Evolutionary conservation across 2,113 vertebrate genomes (phyloP).

Genomic region (Gallinago media): DNA sequence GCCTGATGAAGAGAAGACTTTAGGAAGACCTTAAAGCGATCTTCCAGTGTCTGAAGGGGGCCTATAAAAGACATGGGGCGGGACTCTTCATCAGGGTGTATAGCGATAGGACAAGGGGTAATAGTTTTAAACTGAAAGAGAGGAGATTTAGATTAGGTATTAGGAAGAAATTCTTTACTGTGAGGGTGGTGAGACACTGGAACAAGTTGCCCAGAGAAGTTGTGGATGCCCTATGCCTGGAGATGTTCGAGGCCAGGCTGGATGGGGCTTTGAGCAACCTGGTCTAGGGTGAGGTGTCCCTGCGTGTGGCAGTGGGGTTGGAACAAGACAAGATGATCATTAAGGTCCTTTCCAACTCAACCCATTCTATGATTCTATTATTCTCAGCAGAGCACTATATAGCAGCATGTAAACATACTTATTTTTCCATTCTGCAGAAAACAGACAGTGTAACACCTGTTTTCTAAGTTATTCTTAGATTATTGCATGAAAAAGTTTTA

Average conservation of each 20-base stretch:
- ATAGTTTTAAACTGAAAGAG: neutral
- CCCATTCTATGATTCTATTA: neutral
- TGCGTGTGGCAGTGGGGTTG: neutral
- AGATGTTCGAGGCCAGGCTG: neutral
- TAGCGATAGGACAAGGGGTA: neutral
- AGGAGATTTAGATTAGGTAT: neutral
- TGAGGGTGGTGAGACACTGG: neutral
- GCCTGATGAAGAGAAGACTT: neutral
- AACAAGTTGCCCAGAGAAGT: neutral
- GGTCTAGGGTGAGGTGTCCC: neutral
- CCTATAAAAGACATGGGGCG: neutral
- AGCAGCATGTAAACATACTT: neutral
- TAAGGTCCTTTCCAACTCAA: neutral
- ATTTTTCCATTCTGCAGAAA: neutral
- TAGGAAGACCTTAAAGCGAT: neutral
- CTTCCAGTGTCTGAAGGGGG: neutral
- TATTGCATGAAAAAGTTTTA: neutral
- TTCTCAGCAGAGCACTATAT: neutral
- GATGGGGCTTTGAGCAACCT: neutral
- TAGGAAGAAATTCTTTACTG: neutral
- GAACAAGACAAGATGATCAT: neutral
- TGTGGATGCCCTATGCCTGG: neutral
- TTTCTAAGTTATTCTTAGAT: neutral
- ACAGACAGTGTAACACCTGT: neutral
- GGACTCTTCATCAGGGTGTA: neutral